These are phyloP conservation scores for Ctenicera cuprea DNA, from an alignment of 2,888 invertebrate species.

Conservation along the genomic window DNA sequence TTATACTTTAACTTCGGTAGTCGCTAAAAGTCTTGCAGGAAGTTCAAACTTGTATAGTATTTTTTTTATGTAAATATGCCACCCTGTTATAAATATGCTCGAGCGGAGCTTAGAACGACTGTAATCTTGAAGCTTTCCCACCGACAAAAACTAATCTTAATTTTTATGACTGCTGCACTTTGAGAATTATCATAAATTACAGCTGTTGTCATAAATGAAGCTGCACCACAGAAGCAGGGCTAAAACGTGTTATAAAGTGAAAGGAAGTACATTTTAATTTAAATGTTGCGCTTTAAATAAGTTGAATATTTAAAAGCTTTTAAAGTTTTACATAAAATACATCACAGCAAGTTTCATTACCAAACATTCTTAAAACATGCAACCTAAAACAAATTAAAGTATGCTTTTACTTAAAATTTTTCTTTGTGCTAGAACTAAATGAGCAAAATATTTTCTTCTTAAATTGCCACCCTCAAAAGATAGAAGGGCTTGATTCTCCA, in stretches of 20 bases:
- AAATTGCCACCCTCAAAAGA: constrained; percentile 1
- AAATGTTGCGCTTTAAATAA: not conserved
- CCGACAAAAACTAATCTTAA: constrained; percentile 34
- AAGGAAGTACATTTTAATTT: not conserved
- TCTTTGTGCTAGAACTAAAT: not conserved
- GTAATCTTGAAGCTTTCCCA: constrained; percentile 1
- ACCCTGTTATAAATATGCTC: not conserved
- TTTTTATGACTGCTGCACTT: constrained; percentile 26
- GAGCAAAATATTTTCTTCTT: not conserved
- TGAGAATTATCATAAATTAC: constrained; percentile 28
- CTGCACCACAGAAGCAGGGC: not conserved
- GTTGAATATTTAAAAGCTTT: not conserved
- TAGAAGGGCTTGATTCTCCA: constrained; percentile 14
- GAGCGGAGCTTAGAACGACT: not conserved
- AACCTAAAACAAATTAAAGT: too few species aligned
- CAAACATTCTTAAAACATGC: too few species aligned
- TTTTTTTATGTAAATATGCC: constrained; percentile 11
- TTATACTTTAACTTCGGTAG: not conserved
- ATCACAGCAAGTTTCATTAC: too few species aligned
- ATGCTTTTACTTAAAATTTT: too few species aligned
- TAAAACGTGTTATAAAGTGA: not conserved
- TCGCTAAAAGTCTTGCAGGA: not conserved
- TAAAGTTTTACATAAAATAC: too few species aligned
- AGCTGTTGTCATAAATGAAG: constrained; percentile 14
- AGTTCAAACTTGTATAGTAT: not conserved